Percentiles rank a stretch among this genome's conserved stretches.
Evolutionary conservation across 2,888 invertebrate genomes (phyloP).

Genomic region (Oscheius sp.): DNA sequence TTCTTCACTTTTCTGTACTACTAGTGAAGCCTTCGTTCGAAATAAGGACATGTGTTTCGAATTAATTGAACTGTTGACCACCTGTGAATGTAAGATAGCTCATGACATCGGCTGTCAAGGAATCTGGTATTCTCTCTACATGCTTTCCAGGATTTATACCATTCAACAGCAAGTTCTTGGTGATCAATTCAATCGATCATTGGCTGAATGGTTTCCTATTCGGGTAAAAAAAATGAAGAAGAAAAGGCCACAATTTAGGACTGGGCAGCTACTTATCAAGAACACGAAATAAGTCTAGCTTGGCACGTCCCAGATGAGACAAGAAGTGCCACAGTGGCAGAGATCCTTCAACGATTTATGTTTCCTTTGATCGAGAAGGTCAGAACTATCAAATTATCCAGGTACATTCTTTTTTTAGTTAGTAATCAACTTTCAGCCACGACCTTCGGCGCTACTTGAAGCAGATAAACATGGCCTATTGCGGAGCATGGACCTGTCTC

Average conservation of each 20-base stretch:
- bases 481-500: slow-evolving; percentile 26
- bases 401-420: slow-evolving; percentile 15
- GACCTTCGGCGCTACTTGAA: slow-evolving; percentile 16
- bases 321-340: slow-evolving; percentile 26
- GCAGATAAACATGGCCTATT: slow-evolving; percentile 20
- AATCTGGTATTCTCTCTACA: slow-evolving; percentile 19
- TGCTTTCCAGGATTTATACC: slow-evolving; percentile 32
- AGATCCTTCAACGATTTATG: slow-evolving; percentile 34
- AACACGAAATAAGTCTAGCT: slow-evolving; percentile 27
- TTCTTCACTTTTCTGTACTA: slow-evolving; percentile 30
- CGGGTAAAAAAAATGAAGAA: not conserved
- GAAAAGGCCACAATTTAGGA: slow-evolving; percentile 22
- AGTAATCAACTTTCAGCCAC: not conserved
- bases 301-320: slow-evolving; percentile 39
- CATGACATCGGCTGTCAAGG: slow-evolving; percentile 37
- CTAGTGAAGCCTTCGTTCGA: slow-evolving; percentile 32
- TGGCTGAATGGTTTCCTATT: slow-evolving; percentile 45
- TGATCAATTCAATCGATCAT: slow-evolving; percentile 20
- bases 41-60: slow-evolving; percentile 39
- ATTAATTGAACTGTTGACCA: slow-evolving; percentile 31
- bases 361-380: slow-evolving; percentile 35
- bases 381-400: slow-evolving; percentile 15
- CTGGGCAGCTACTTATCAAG: slow-evolving; percentile 37
- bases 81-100: slow-evolving; percentile 35
- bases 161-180: slow-evolving; percentile 16